A percentile compares a stretch with the other conserved stretches of the same genome.
These are phyloP conservation scores for Galbula dea DNA, from an alignment of 2,113 vertebrate species.

Conservation along the genomic window DNA sequence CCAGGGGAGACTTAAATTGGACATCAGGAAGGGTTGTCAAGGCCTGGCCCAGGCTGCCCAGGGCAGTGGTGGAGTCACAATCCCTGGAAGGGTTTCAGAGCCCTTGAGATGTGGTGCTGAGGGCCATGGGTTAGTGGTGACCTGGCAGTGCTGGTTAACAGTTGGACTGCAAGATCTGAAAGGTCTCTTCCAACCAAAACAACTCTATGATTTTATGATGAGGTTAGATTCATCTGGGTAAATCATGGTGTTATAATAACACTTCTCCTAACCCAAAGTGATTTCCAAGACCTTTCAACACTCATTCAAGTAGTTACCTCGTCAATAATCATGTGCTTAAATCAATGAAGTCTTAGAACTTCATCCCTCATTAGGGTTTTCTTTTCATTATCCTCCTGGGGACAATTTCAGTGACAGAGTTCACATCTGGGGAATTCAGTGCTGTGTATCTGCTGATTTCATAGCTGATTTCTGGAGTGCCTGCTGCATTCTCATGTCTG, in stretches of 20 bases:
- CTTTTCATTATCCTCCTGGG: background rate
- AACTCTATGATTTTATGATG: too few relatives aligned
- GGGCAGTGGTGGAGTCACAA: too few relatives aligned
- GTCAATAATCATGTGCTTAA: background rate
- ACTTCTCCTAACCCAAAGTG: background rate
- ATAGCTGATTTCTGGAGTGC: background rate
- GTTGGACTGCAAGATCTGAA: too few relatives aligned
- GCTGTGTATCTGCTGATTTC: background rate
- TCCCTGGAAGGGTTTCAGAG: background rate
- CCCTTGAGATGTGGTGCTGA: background rate
- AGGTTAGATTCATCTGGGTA: background rate
- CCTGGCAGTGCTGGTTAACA: too few relatives aligned
- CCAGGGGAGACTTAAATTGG: too few relatives aligned
- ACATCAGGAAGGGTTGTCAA: too few relatives aligned
- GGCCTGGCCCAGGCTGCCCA: too few relatives aligned
- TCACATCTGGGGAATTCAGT: background rate
- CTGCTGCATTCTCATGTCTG: background rate
- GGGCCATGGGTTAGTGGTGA: too few relatives aligned
- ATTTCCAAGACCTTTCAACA: background rate
- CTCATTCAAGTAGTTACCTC: background rate
- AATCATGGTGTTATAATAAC: background rate
- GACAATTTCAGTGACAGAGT: background rate
- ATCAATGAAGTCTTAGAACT: background rate
- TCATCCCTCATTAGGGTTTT: background rate
- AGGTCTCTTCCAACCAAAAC: too few relatives aligned